A percentile compares a stretch with the other conserved stretches of the same genome.
Conservation (phyloP, 2,797 vertebrate genomes). For the Acrossocheilus fasciatus region DNA sequence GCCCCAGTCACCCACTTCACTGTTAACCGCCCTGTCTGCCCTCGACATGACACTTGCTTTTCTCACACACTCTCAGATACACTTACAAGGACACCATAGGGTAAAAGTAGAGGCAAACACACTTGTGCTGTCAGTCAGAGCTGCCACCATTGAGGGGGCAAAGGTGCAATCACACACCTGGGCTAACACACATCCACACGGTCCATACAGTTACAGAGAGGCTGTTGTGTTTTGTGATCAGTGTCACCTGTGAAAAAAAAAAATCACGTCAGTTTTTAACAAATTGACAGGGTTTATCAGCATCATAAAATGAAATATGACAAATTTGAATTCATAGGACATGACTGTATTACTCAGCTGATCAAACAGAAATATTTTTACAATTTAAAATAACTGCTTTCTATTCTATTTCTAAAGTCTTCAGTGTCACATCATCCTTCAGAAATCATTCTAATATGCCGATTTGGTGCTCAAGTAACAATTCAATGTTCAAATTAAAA, state of each 20-base stretch:
- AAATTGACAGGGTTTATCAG: background rate
- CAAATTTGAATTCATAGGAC: background rate
- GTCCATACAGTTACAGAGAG: background rate
- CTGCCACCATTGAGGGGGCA: background rate
- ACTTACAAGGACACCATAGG: constrained; percentile 3
- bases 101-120: background rate
- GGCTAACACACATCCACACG: background rate
- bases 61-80: constrained; percentile 32
- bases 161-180: background rate
- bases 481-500: background rate
- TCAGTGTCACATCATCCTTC: background rate
- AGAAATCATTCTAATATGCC: background rate
- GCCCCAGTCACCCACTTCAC: constrained; percentile 83
- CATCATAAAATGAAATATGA: background rate
- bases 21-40: constrained; percentile 83
- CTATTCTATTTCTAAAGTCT: background rate
- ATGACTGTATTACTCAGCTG: background rate
- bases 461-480: background rate
- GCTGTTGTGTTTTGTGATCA: background rate
- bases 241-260: background rate
- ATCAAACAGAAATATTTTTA: background rate
- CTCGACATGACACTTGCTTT: constrained; percentile 32
- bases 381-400: background rate
- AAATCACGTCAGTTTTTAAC: background rate
- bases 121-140: constrained; percentile 17